These are phyloP conservation scores for Anabas testudineus DNA, from an alignment of 2,797 vertebrate species.

Conservation along the genomic window DNA sequence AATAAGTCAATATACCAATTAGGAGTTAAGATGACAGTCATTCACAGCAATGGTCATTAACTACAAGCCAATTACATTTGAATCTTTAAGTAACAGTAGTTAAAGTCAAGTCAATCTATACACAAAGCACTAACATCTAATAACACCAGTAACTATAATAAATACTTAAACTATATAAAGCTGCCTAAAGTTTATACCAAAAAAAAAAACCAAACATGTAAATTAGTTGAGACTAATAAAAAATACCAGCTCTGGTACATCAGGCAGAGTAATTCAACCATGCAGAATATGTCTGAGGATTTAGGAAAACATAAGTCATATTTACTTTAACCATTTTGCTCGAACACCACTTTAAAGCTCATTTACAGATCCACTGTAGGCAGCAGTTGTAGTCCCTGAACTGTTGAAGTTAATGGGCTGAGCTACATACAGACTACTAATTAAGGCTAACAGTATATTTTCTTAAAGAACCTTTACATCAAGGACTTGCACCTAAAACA, in stretches of 20 bases:
- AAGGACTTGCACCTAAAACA: slow-evolving; percentile 23
- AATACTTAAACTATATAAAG: too few relatives aligned
- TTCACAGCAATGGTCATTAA: not conserved
- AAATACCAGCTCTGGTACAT: not conserved
- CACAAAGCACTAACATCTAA: not conserved
- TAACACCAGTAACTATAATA: too few relatives aligned
- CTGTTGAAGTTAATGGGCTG: slow-evolving; percentile 40
- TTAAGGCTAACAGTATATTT: slow-evolving; percentile 59
- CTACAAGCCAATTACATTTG: not conserved
- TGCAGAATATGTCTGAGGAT: slow-evolving; percentile 11
- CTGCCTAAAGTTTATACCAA: too few relatives aligned
- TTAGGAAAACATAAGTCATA: slow-evolving; percentile 10
- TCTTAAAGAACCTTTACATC: slow-evolving; percentile 27
- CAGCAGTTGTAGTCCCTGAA: slow-evolving; percentile 38
- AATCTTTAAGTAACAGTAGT: not conserved
- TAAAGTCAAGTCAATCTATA: not conserved
- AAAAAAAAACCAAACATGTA: not conserved
- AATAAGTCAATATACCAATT: too few relatives aligned
- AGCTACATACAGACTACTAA: slow-evolving; percentile 59
- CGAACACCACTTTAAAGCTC: slow-evolving; percentile 1
- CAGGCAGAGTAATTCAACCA: slow-evolving; percentile 4
- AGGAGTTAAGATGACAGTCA: not conserved
- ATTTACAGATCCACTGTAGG: slow-evolving; percentile 50
- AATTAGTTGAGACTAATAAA: not conserved
- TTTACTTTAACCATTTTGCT: slow-evolving; percentile 14